These are phyloP conservation scores for Sapayoa aenigma DNA, from an alignment of 2,113 vertebrate genomes.

Conservation along the genomic window DNA sequence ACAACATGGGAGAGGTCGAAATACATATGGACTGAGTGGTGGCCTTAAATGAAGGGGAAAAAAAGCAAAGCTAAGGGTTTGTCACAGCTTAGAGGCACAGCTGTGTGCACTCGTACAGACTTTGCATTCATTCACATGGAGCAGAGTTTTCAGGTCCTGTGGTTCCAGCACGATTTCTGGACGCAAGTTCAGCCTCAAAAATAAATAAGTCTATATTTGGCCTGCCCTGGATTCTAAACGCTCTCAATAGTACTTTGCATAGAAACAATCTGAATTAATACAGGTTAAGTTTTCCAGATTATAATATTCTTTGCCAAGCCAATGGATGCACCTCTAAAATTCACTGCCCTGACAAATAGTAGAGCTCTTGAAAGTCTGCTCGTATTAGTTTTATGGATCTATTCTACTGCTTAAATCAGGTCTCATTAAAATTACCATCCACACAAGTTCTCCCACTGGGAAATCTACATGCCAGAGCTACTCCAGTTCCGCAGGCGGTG, in stretches of 20 bases:
- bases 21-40: neutral
- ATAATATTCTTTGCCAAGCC: slow-evolving; percentile 58
- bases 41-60: neutral
- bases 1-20: neutral
- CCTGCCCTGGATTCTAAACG: slow-evolving; percentile 56
- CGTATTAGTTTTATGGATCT: slow-evolving; percentile 73
- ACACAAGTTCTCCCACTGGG: slow-evolving; percentile 69
- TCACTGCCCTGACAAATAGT: slow-evolving; percentile 57
- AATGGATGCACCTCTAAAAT: slow-evolving; percentile 59
- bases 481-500: slow-evolving; percentile 67
- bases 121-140: slow-evolving; percentile 52
- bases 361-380: slow-evolving; percentile 72
- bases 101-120: slow-evolving; percentile 35
- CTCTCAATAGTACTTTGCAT: slow-evolving; percentile 44
- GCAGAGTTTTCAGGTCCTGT: slow-evolving; percentile 37
- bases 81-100: slow-evolving; percentile 23
- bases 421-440: slow-evolving; percentile 75
- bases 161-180: slow-evolving; percentile 35
- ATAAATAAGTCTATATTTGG: slow-evolving; percentile 66
- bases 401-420: slow-evolving; percentile 75
- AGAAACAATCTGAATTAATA: slow-evolving; percentile 66
- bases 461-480: slow-evolving; percentile 68
- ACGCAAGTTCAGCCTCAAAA: slow-evolving; percentile 46
- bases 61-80: slow-evolving; percentile 28
- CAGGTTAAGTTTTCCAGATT: slow-evolving; percentile 45